Percentiles rank a stretch among this genome's conserved stretches.
phyloP scores from a whole-genome alignment of 2,113 vertebrate species.

The Damaliscus lunatus region DNA sequence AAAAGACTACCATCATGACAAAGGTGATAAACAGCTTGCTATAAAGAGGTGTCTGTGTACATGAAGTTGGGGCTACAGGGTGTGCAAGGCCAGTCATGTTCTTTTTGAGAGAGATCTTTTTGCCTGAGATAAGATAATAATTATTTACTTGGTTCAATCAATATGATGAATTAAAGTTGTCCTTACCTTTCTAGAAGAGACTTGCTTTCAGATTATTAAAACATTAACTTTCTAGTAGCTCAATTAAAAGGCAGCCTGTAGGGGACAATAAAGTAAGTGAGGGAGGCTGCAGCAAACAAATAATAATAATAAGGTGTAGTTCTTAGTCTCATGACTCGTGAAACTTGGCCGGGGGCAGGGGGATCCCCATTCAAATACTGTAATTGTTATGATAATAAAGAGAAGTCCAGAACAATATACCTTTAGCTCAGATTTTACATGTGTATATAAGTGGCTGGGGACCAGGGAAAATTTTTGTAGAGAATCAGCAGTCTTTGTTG shows the following conservation, averaged over 20 bases:
- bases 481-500: neutral
- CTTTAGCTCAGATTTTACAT: neutral
- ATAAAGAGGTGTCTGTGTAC: neutral
- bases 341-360: rapidly evolving
- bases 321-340: rapidly evolving
- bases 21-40: neutral
- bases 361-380: neutral
- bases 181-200: neutral
- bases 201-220: neutral
- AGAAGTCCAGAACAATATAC: neutral
- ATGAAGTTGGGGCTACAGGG: rapidly evolving
- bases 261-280: neutral
- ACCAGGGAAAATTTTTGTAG: neutral
- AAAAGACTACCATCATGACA: neutral
- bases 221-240: neutral
- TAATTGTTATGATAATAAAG: too few species aligned
- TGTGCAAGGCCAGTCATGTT: neutral
- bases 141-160: neutral
- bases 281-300: neutral
- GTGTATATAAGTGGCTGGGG: neutral
- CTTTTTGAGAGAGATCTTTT: neutral
- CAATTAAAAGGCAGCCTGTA: neutral
- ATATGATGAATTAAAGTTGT: neutral
- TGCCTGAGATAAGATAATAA: neutral
- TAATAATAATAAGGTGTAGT: neutral